Evolutionary conservation across 2,888 invertebrate species (phyloP), one percentile per base, ranked within the genome.

Genomic region (Atethmia centrago): DNA sequence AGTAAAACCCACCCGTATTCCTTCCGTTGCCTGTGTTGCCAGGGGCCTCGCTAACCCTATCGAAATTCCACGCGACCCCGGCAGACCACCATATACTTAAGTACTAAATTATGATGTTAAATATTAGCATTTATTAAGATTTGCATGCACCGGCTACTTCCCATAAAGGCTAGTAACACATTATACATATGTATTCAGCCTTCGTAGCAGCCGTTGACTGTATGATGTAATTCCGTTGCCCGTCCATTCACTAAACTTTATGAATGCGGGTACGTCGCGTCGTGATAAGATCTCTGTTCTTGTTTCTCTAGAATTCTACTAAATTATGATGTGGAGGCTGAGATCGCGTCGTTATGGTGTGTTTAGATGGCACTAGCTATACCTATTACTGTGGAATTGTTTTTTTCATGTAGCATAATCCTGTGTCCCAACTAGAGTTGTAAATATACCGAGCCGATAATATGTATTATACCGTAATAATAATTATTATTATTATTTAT

Each of bases 221-320:
- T 55, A 42, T 66, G 71, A 82, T 64, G 66, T 71, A 78, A 80
- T 56, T 59, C 49, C 55, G 63, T 47, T 40, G 66, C 36, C 56
- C 42, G 28, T 49, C 72, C 86, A 86, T 86, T 86, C 79, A 85
- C 79, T 36, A 81, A 82, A 72, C 51, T 77, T 61, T 72, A 85
- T 81, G 85, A 85, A 84, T 85, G 86, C 74, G 36, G 31, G 31
- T 51, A 58, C n/a, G n/a, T n/a, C n/a, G n/a, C n/a, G 69, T 25
- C 28, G 63, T 14, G 85, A 86, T 79, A 84, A 36, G 31, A 86
- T 85, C 84, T 74, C 66, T 40, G 63, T 55, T 61, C 72, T 63
- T 9, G 72, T 74, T 79, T 81, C 62, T 45, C 66, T 63, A 67
- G 76, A 80, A 80, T 80, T 72, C 64, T 51, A 45, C 47, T 51